Evolutionary conservation across 2,113 vertebrate genomes (phyloP).

Genomic region (Dicentrarchus labrax): DNA sequence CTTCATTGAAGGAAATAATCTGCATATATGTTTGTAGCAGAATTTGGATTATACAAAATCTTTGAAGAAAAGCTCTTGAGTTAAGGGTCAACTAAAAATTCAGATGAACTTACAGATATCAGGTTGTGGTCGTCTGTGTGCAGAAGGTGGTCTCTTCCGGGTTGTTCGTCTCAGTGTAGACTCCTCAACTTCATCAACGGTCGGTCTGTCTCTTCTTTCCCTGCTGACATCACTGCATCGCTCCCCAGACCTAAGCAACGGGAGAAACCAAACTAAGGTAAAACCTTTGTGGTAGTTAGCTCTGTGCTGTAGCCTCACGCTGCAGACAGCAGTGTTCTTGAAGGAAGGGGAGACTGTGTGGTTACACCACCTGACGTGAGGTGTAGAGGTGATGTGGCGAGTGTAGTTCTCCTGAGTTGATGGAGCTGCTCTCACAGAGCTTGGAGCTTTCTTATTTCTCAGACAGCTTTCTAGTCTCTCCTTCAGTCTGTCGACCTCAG

Average conservation of each 20-base stretch:
- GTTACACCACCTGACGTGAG: conserved; percentile 70
- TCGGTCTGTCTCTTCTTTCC: conserved; percentile 29
- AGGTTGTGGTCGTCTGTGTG: conserved; percentile 59
- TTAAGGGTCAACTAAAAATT: background rate
- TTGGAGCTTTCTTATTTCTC: conserved; percentile 22
- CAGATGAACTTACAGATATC: conserved; percentile 78
- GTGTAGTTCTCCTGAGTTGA: conserved; percentile 2
- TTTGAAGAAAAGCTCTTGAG: background rate
- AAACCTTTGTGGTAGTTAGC: background rate
- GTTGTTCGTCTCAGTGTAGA: background rate
- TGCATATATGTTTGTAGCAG: no score
- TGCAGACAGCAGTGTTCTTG: background rate
- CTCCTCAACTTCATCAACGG: background rate
- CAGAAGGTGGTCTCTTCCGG: conserved; percentile 67
- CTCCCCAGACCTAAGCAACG: conserved; percentile 43
- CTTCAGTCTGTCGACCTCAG: conserved; percentile 85
- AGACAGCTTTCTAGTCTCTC: conserved; percentile 83
- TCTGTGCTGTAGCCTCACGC: background rate
- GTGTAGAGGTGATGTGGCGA: conserved; percentile 18
- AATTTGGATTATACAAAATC: background rate
- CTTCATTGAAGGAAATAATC: background rate
- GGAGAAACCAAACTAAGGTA: background rate
- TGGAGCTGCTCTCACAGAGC: conserved; percentile 27
- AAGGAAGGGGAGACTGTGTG: background rate
- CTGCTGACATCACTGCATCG: background rate